phyloP scores from a whole-genome alignment of 2,797 vertebrate species.

The Microctenopoma steveboyesi region DNA sequence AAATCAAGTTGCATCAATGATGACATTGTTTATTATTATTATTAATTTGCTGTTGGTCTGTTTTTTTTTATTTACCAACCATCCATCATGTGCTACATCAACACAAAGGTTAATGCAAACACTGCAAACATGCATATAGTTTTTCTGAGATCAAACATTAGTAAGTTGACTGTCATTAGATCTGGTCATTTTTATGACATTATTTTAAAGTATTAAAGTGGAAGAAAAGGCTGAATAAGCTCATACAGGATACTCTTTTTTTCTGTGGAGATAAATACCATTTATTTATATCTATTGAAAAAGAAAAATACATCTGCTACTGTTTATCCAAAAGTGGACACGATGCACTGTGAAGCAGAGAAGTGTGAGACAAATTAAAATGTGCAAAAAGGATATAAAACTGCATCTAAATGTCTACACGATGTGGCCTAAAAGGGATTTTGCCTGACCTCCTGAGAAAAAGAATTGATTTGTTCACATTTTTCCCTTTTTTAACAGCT shows the following conservation, averaged over 20 bases:
- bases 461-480: conserved; percentile 33
- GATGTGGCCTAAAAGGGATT: conserved; percentile 11
- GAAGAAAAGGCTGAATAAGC: background rate
- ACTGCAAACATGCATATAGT: too few species aligned
- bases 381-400: conserved; percentile 16
- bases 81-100: too few species aligned
- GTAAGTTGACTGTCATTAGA: too few species aligned
- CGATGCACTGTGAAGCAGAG: background rate
- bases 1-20: too few species aligned
- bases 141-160: too few species aligned
- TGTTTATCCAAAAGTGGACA: background rate
- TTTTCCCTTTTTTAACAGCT: conserved; percentile 47
- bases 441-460: conserved; percentile 26
- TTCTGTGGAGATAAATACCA: background rate
- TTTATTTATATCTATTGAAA: background rate
- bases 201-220: too few species aligned
- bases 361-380: background rate
- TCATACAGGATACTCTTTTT: background rate
- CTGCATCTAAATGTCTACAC: conserved; percentile 4
- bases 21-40: too few species aligned
- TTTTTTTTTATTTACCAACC: too few species aligned
- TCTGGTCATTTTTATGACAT: too few species aligned
- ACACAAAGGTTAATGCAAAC: too few species aligned
- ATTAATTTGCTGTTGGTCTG: too few species aligned
- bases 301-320: background rate